Evolutionary conservation across 2,888 invertebrate species (phyloP).

Genomic region (Leucozona laternaria): DNA sequence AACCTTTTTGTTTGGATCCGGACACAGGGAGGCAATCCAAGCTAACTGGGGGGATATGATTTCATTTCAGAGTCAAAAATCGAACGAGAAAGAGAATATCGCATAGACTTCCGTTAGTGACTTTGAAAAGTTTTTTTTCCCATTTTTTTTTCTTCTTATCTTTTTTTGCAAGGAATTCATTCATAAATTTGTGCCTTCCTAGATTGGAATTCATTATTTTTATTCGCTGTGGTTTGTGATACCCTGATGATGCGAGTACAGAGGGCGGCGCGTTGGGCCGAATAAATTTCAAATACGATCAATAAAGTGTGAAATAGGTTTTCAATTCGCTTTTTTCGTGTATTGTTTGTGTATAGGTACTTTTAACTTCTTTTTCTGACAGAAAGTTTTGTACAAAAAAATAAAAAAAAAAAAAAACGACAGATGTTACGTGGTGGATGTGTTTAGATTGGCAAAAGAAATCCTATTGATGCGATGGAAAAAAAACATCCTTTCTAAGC

Average conservation of each 20-base stretch:
- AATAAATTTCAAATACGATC: conserved; percentile 62
- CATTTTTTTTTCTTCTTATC: background rate
- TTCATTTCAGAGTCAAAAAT: conserved; percentile 59
- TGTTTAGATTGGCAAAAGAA: conserved; percentile 15
- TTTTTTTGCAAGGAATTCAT: conserved; percentile 12
- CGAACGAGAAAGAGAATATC: conserved; percentile 38
- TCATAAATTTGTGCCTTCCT: conserved; percentile 30
- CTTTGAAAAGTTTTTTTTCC: conserved; percentile 11
- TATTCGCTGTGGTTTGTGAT: conserved; percentile 15
- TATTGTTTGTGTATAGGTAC: background rate
- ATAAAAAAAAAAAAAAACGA: background rate
- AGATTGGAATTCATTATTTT: conserved; percentile 17
- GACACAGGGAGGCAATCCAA: background rate
- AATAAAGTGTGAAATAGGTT: conserved; percentile 72
- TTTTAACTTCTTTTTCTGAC: conserved; percentile 7
- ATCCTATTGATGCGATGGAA: background rate
- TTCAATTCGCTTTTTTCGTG: conserved; percentile 34
- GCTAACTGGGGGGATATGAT: background rate
- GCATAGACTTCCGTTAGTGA: conserved; percentile 18
- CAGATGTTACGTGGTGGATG: conserved; percentile 25
- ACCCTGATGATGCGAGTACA: background rate
- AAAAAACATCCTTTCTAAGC: conserved; percentile 13
- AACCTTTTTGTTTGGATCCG: background rate
- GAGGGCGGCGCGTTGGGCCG: background rate
- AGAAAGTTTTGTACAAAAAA: conserved; percentile 15